Conservation (phyloP, 2,797 vertebrate species). For the Podargus strigoides region DNA sequence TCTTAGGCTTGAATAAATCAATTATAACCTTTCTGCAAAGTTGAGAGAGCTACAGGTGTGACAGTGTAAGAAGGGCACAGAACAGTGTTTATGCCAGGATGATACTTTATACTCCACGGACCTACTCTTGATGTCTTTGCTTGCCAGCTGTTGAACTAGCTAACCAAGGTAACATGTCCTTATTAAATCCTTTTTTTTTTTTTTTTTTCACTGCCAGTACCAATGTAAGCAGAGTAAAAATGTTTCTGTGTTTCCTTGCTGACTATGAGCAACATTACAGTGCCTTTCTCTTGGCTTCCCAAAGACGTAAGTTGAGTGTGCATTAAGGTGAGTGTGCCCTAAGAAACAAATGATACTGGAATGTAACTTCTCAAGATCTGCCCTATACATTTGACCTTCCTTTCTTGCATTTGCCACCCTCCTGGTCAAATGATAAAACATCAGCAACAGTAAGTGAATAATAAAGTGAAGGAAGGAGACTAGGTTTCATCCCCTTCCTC, state of each 20-base stretch:
- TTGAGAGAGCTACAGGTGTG: not conserved
- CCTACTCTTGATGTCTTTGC: not conserved
- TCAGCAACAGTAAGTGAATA: not conserved
- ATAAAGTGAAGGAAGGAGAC: not conserved
- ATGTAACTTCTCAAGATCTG: not conserved
- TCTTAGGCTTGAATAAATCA: slow-evolving; percentile 1
- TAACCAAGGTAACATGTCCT: not conserved
- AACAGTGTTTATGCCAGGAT: not conserved
- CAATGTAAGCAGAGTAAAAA: not conserved
- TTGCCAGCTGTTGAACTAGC: not conserved
- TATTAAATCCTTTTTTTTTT: not conserved
- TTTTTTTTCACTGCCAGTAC: not conserved
- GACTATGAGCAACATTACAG: not conserved
- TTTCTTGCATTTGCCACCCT: not conserved
- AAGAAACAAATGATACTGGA: not conserved
- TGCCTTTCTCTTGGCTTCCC: not conserved
- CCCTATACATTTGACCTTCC: not conserved
- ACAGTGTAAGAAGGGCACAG: not conserved
- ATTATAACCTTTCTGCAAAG: not conserved
- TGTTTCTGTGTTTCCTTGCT: not conserved
- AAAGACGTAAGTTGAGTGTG: not conserved
- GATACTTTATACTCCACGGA: not conserved
- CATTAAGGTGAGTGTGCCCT: not conserved
- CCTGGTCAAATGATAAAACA: not conserved
- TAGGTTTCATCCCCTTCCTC: not conserved